Percentiles rank a stretch among this genome's conserved stretches.
Evolutionary conservation across 2,888 invertebrate species (phyloP).

Genomic region (Unio pictorum): DNA sequence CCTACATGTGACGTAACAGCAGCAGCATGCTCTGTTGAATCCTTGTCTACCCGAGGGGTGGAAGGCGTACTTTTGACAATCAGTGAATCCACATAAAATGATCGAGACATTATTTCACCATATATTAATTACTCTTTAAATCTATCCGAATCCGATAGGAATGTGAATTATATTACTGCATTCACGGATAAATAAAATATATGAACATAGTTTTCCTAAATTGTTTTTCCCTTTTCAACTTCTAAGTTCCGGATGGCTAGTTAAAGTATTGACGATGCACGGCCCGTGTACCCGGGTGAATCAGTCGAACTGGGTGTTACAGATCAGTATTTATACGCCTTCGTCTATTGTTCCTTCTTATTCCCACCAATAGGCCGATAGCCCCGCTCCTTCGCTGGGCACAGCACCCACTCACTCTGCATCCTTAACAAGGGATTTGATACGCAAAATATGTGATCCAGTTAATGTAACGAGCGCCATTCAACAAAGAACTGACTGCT

Average conservation of each 20-base stretch:
- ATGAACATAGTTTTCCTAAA: too few species aligned
- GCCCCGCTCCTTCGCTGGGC: constrained; percentile 10
- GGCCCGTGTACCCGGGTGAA: constrained; percentile 16
- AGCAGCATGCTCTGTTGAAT: constrained; percentile 10
- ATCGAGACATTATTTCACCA: constrained; percentile 63
- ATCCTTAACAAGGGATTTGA: constrained; percentile 27
- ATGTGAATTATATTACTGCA: too few species aligned
- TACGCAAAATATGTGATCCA: constrained; percentile 43
- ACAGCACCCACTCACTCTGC: constrained; percentile 21
- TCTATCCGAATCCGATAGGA: too few species aligned
- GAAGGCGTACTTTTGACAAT: constrained; percentile 56
- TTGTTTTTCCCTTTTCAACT: too few species aligned
- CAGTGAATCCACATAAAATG: constrained; percentile 69
- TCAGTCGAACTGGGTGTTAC: constrained; percentile 21
- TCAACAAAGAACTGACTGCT: too few species aligned
- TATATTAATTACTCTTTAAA: too few species aligned
- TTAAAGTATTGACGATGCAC: not conserved
- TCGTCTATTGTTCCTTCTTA: constrained; percentile 22
- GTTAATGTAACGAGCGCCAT: too few species aligned
- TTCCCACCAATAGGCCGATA: not conserved
- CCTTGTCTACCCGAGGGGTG: constrained; percentile 8
- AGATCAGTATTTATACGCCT: constrained; percentile 14
- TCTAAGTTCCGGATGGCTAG: too few species aligned
- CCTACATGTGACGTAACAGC: constrained; percentile 22
- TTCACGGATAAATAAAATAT: too few species aligned